phyloP scores from a whole-genome alignment of 2,797 vertebrate species.

The Pygocentrus nattereri region DNA sequence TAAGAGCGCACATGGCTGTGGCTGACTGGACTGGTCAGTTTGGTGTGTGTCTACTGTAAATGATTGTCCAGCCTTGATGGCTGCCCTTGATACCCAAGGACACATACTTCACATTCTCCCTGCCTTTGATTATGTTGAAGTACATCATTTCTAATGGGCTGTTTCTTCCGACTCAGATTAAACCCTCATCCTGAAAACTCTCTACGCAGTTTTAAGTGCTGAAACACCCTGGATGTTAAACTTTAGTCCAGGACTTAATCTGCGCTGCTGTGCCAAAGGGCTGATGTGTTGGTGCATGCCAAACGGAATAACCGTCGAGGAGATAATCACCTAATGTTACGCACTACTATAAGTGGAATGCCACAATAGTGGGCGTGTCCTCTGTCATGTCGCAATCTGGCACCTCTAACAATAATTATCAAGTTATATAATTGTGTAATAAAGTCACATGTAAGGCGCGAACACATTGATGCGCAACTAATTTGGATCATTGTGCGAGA shows the following conservation, averaged over 20 bases:
- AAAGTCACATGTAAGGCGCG: too few relatives aligned
- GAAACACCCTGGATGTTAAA: background rate
- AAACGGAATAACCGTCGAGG: background rate
- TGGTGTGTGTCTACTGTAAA: conserved; percentile 71
- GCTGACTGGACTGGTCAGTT: background rate
- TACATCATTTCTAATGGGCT: background rate
- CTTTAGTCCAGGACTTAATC: background rate
- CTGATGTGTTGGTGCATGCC: background rate
- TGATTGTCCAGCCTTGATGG: conserved; percentile 66
- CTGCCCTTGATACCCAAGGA: conserved; percentile 51
- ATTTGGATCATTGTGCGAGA: too few relatives aligned
- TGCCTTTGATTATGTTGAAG: background rate
- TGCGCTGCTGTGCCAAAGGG: background rate
- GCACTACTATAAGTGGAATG: background rate
- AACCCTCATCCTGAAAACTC: background rate
- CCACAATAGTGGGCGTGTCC: background rate
- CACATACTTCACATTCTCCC: conserved; percentile 61
- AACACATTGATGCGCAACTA: too few relatives aligned
- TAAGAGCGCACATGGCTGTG: background rate
- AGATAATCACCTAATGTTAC: background rate
- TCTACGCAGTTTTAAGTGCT: background rate
- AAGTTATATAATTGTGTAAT: background rate
- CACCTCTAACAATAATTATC: background rate
- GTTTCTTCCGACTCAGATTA: background rate
- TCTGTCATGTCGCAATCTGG: background rate